Evolutionary conservation across 2,888 invertebrate genomes (phyloP).

Genomic region (Caenorhabditis auriculariae): DNA sequence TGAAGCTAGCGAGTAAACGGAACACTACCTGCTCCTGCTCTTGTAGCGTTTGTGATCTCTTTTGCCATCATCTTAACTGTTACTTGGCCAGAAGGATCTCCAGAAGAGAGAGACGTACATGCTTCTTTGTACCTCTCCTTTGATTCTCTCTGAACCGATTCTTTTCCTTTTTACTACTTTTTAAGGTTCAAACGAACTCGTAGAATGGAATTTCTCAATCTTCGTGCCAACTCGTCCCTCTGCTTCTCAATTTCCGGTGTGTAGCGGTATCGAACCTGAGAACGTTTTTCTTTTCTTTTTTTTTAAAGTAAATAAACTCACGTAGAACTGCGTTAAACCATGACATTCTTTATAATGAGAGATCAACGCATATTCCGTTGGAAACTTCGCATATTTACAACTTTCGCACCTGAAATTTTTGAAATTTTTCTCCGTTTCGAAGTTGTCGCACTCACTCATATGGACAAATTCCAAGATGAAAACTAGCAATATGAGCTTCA

Average conservation of each 20-base stretch:
- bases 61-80: no score
- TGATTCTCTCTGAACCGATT: background rate
- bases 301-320: constrained; percentile 22
- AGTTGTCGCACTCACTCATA: constrained; percentile 28
- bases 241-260: constrained; percentile 11
- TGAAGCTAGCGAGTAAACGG: no score
- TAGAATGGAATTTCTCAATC: background rate
- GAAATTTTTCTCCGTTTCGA: background rate
- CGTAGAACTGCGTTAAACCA: constrained; percentile 39
- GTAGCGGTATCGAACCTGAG: constrained; percentile 26
- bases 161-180: background rate
- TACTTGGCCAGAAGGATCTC: no score
- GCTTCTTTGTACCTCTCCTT: background rate
- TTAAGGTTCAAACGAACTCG: no score
- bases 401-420: constrained; percentile 44
- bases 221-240: constrained; percentile 8
- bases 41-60: no score
- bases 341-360: constrained; percentile 41
- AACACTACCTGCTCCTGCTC: no score
- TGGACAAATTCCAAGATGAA: constrained; percentile 29
- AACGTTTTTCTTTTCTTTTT: background rate
- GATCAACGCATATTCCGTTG: constrained; percentile 46
- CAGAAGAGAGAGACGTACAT: no score
- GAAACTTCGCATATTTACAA: constrained; percentile 49
- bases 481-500: constrained; percentile 30